Evolutionary conservation across 2,888 invertebrate species (phyloP), one percentile per base, ranked within the genome.

Genomic region (Tetramorium bicarinatum): DNA sequence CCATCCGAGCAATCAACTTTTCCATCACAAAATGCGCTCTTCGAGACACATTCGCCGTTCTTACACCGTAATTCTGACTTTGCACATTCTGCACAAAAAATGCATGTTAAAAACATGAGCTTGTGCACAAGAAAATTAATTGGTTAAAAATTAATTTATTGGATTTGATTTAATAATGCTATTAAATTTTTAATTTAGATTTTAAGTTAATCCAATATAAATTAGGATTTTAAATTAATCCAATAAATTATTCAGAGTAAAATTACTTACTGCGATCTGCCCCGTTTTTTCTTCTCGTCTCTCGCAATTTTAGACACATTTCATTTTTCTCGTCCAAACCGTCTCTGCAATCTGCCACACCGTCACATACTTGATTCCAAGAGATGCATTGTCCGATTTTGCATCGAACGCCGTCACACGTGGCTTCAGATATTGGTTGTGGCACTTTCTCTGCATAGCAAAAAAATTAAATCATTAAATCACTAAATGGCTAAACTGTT

Each of bases 1-100:
- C 95, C 95, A 92, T 98, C 98, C 0, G 95, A 96, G 92, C 98
- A 98, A 91, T 98, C 97, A 49, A 96, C 94, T 0, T 94, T 93
- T 18, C 96, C 96, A 91, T 98, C 96, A 91, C 97, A 97, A 92
- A 97, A 98, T 54, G 95, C 95, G 47, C 96, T 95, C 92, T 97
- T 97, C 0, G 96, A 95, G 13, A 98, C 94, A 93, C 98, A 98
- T 84, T 95, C 95, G 1, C 96, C 96, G 87, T 96, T 96, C 9
- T 93, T 94, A 91, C 98, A 98, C 92, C 96, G 96, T 88, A 98
- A 94, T 92, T 97, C 96, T 0, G 96, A 96, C 21, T 95, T 94
- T 0, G 94, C 94, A 93, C 98, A 98, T 89, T 95, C 97, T 97
- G 93, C 15, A 95, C 95, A n/a, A 56, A 62, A 21, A 25, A 56